phyloP scores from a whole-genome alignment of 2,113 vertebrate species.

The Ivindomyrus marchei region DNA sequence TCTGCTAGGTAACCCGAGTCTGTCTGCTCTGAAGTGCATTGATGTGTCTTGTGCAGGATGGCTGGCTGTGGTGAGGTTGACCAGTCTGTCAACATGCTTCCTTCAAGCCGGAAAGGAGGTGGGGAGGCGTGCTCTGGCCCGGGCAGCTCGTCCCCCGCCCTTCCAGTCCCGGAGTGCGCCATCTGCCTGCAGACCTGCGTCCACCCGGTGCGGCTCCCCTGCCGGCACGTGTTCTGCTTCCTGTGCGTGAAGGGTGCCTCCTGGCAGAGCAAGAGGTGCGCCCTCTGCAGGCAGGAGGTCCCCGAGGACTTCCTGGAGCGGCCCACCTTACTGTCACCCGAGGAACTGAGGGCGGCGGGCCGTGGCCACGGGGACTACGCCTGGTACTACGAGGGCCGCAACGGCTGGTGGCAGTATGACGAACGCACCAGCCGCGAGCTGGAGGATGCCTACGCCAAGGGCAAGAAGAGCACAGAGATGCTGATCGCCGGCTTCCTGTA shows the following conservation, averaged over 20 bases:
- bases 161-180: conserved; percentile 79
- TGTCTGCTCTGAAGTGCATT: neutral
- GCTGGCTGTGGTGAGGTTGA: conserved; percentile 81
- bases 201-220: conserved; percentile 89
- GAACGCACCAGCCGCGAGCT: conserved; percentile 88
- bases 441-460: conserved; percentile 87
- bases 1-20: neutral
- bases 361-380: conserved; percentile 71
- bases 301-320: conserved; percentile 93
- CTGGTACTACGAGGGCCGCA: conserved; percentile 96
- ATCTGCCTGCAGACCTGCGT: conserved; percentile 93
- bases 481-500: conserved; percentile 93
- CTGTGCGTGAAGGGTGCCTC: conserved; percentile 94
- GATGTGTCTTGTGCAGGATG: conserved; percentile 64
- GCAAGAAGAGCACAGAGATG: conserved; percentile 92
- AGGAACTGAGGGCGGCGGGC: conserved; percentile 83
- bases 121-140: conserved; percentile 44
- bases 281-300: conserved; percentile 90
- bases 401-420: conserved; percentile 98
- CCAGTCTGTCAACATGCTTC: conserved; percentile 69
- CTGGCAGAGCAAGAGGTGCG: conserved; percentile 94
- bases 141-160: conserved; percentile 63
- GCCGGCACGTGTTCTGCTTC: conserved; percentile 93
- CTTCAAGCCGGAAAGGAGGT: conserved; percentile 70
- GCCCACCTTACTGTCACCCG: conserved; percentile 83